Conservation (phyloP, 2,113 vertebrate species). For the Ahaetulla prasina region DNA sequence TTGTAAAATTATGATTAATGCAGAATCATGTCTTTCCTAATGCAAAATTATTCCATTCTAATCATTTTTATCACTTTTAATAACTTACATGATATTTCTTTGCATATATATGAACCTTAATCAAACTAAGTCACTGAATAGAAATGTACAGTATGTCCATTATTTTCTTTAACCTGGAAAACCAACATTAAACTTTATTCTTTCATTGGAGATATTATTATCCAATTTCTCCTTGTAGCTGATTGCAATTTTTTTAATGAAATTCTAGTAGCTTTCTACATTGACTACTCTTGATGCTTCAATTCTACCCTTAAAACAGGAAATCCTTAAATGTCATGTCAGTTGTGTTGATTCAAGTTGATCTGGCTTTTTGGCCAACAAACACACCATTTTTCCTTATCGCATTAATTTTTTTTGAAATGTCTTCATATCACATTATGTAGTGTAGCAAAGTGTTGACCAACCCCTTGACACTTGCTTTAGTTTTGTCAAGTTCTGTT, state of each 20-base stretch:
- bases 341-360: conserved; percentile 18
- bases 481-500: conserved; percentile 61
- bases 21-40: neutral
- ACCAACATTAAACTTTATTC: neutral
- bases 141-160: neutral
- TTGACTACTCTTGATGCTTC: neutral
- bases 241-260: neutral
- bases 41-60: neutral
- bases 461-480: conserved; percentile 59
- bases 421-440: conserved; percentile 38
- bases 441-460: conserved; percentile 53
- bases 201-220: neutral
- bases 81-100: neutral
- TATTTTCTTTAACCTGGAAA: neutral
- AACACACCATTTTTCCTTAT: neutral
- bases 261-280: neutral
- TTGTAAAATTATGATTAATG: neutral
- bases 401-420: conserved; percentile 45
- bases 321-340: neutral
- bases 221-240: neutral
- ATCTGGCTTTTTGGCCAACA: conserved; percentile 13
- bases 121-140: neutral
- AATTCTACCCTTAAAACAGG: neutral
- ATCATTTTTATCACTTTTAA: neutral
- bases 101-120: neutral